Evolutionary conservation across 2,888 invertebrate species (phyloP), one percentile per base, ranked within the genome.

Genomic region (Spisula subtruncata): DNA sequence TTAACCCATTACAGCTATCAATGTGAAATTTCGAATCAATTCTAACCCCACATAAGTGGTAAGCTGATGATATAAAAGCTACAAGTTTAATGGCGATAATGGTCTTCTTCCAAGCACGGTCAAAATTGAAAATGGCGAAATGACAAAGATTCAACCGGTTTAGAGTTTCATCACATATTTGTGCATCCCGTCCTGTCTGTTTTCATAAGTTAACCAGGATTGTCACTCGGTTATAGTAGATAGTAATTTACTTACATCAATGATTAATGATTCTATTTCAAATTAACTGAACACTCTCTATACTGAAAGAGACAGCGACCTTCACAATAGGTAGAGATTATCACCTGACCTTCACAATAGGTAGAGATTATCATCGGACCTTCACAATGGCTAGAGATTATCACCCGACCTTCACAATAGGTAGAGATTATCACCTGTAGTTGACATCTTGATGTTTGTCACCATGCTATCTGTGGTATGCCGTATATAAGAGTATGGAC

Each of bases 11-110:
- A 84, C 84, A 18, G 54, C 80, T 29, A 88, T 88, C 87, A 88
- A 84, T 79, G 29, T 66, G 83, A 83, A 88, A 83, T 88, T 80
- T 46, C 35, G n/a, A 88, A 88, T 88, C 20, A 54, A 88, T 88
- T 88, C 60, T 20, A 60, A 60, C 80, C n/a, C 87, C 51, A 66
- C 54, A 79, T 79, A 83, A 87, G 83, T 75, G 20, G 75, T n/a
- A 25, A 25, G 25, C 20, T 25, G 32, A 41, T 79, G 83, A 56
- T 83, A 83, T 83, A 79, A 83, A 87, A 79, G 14, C 25, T 20
- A 83, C 75, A 54, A 79, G 66, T 87, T n/a, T 87, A 32, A 87
- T 54, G 87, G 32, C 54, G 32, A 71, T 87, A 83, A 83, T 51
- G 29, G 79, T 56, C 79, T 83, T 12, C 46, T 75, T 83, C 51